Percentiles rank a stretch among this genome's conserved stretches.
Conservation (phyloP, 2,888 invertebrate species). For the Nymphalis polychloros region DNA sequence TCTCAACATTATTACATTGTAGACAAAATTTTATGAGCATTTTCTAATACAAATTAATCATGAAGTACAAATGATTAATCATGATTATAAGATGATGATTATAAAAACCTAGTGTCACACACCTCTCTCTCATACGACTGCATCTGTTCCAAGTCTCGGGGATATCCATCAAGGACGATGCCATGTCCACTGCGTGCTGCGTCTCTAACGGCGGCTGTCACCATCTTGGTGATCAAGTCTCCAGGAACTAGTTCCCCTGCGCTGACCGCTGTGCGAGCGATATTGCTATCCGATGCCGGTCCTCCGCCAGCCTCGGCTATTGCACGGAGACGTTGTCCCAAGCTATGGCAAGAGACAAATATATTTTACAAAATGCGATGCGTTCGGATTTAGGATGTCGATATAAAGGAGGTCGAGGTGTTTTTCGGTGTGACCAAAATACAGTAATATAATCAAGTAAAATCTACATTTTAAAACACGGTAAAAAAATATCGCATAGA, state of each 20-base stretch:
- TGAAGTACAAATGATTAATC: no score
- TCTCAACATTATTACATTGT: neutral
- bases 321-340: constrained; percentile 89
- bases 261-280: constrained; percentile 86
- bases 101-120: neutral
- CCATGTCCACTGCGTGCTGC: constrained; percentile 84
- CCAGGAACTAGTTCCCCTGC: constrained; percentile 91
- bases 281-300: constrained; percentile 83
- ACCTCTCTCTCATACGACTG: constrained; percentile 95
- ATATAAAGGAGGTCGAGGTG: no score
- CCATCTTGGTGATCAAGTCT: constrained; percentile 88
- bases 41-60: no score
- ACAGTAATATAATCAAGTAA: no score
- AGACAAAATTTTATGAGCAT: no score
- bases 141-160: constrained; percentile 94
- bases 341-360: constrained; percentile 60
- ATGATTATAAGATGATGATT: neutral
- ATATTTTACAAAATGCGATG: no score
- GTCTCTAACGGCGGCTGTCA: constrained; percentile 85
- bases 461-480: no score
- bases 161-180: constrained; percentile 96
- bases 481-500: no score
- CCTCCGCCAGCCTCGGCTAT: constrained; percentile 86
- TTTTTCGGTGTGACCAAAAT: no score
- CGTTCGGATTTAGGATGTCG: no score